Evolutionary conservation across 2,888 invertebrate species (phyloP).

Genomic region (Andrena dorsata): DNA sequence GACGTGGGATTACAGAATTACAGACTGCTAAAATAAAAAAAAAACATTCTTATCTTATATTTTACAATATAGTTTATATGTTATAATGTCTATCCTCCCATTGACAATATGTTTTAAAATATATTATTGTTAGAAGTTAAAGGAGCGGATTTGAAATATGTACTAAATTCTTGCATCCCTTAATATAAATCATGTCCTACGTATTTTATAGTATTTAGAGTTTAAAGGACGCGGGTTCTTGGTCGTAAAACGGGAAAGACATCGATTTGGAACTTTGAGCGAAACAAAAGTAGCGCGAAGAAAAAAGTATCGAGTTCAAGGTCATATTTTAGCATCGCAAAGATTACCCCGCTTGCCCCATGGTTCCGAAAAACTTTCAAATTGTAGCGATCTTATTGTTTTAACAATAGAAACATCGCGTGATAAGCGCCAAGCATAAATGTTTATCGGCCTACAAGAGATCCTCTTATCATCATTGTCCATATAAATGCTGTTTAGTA

Average conservation of each 20-base stretch:
- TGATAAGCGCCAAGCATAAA: background rate
- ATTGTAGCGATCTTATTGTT: background rate
- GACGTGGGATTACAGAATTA: slow-evolving; percentile 54
- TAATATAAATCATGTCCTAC: background rate
- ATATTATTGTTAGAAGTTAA: slow-evolving; percentile 84
- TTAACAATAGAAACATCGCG: background rate
- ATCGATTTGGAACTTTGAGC: background rate
- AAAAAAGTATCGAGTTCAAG: background rate
- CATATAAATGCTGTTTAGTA: background rate
- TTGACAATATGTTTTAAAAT: slow-evolving; percentile 84
- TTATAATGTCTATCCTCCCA: slow-evolving; percentile 83
- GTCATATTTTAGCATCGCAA: background rate
- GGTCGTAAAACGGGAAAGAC: background rate
- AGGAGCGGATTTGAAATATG: slow-evolving; percentile 18
- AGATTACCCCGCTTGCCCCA: background rate
- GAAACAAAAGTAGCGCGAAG: too few relatives aligned
- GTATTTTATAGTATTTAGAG: background rate
- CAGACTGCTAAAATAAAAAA: slow-evolving; percentile 33
- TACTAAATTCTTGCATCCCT: slow-evolving; percentile 24
- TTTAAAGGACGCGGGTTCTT: background rate
- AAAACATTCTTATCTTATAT: slow-evolving; percentile 76
- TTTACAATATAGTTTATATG: slow-evolving; percentile 82
- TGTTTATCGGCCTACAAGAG: background rate
- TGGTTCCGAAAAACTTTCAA: background rate
- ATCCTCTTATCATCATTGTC: background rate